Evolutionary conservation across 2,113 vertebrate genomes (phyloP), one percentile per base, ranked within the genome.

Genomic region (Recurvirostra avosetta): DNA sequence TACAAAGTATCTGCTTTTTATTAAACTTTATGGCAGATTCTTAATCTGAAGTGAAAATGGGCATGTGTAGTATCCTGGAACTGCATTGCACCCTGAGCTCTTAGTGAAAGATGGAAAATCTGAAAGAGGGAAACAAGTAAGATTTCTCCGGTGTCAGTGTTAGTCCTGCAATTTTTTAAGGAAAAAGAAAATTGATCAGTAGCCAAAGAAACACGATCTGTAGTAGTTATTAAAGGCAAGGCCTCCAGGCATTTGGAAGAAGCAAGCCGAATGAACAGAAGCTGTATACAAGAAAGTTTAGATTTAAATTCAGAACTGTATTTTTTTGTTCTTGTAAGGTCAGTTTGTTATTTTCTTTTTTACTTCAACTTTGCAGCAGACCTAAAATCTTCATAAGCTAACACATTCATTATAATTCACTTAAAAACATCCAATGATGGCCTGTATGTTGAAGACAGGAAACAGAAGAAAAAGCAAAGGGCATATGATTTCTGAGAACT

Each of bases 351-450:
- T 49, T 65, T 74, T 56, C 30, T 20, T 77, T 83, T 82, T 90
- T 59, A 74, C 18, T 92, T 65, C 50, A 78, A 9, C 34, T 89
- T 80, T 86, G 38, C 43, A 78, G 65, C 43, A 84, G 36, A 71
- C 52, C 68, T 92, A 38, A 91, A 87, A 87, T 96, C 68, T 92
- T 95, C 83, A 72, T 88, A 74, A 92, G 40, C 52, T 72, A 78
- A 66, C 68, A 45, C n/a, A 41, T 67, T 91, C 91, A 89, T 90
- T 95, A 80, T 91, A 88, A 89, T 91, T 94, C 70, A 72, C 36
- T 81, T 92, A 12, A 86, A 95, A 78, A 32, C 61, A 70, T 75
- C 45, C 34, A 58, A 4, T 91, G 83, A 65, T 87, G 63, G 59
- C 76, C 75, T 90, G n/a, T 56, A 32, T 61, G 70, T 78, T 92